Conservation (phyloP, 2,797 vertebrate species). For the Rhinogobio ventralis region DNA sequence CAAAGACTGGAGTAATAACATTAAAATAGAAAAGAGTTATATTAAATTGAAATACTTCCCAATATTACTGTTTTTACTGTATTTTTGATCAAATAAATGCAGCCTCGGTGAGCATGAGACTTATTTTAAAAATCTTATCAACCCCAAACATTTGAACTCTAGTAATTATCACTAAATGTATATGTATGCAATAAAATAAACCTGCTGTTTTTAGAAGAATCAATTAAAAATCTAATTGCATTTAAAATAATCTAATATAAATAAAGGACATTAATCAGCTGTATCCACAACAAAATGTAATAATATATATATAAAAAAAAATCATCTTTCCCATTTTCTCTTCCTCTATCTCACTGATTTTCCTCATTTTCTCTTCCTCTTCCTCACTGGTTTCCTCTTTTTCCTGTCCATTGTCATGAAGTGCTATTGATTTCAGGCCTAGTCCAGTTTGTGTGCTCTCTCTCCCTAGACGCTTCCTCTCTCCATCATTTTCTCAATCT, state of each 20-base stretch:
- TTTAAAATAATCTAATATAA: not conserved
- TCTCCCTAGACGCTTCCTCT: not conserved
- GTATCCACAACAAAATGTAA: constrained; percentile 27
- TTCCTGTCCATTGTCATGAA: constrained; percentile 37
- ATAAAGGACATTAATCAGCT: constrained; percentile 37
- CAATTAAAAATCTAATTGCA: not conserved
- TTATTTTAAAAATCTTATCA: too few species aligned
- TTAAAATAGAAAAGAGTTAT: too few species aligned
- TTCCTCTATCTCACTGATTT: constrained; percentile 24
- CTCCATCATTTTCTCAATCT: constrained; percentile 17
- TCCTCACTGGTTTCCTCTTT: not conserved
- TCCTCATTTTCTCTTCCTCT: not conserved
- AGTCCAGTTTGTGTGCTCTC: constrained; percentile 10
- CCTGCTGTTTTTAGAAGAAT: not conserved
- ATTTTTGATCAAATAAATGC: too few species aligned
- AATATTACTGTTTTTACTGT: not conserved
- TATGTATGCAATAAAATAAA: too few species aligned
- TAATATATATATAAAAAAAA: too few species aligned
- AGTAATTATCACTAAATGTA: too few species aligned
- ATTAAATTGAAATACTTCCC: too few species aligned
- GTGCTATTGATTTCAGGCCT: constrained; percentile 57
- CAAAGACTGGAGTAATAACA: too few species aligned
- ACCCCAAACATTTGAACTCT: not conserved
- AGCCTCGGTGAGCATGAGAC: too few species aligned
- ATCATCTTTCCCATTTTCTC: constrained; percentile 23